These are phyloP conservation scores for Polietes domitor DNA, from an alignment of 2,888 invertebrate genomes.

Conservation along the genomic window DNA sequence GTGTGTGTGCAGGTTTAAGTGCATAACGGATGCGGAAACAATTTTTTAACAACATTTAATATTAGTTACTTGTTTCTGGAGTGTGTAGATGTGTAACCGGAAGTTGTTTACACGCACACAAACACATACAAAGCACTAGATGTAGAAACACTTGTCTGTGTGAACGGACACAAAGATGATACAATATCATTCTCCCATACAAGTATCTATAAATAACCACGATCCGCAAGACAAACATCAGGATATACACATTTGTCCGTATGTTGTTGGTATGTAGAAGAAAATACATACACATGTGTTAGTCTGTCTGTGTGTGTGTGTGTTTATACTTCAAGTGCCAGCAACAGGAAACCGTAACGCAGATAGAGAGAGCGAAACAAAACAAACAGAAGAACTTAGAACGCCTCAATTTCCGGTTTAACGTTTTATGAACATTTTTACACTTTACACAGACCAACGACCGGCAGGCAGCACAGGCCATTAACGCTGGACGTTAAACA, in stretches of 20 bases:
- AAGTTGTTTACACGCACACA: conserved; percentile 59
- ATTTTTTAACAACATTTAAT: conserved; percentile 65
- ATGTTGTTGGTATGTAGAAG: too few relatives aligned
- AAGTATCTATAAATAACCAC: conserved; percentile 47
- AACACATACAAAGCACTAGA: conserved; percentile 3
- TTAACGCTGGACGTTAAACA: conserved; percentile 32
- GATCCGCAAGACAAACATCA: conserved; percentile 44
- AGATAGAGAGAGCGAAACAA: neutral
- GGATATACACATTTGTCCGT: too few relatives aligned
- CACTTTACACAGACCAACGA: conserved; percentile 1
- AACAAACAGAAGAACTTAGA: conserved; percentile 44
- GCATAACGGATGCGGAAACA: conserved; percentile 68
- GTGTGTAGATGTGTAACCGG: conserved; percentile 48
- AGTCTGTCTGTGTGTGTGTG: neutral
- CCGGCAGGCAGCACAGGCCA: conserved; percentile 19
- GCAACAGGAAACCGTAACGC: neutral
- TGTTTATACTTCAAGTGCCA: neutral
- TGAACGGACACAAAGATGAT: conserved; percentile 16
- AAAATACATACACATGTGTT: neutral
- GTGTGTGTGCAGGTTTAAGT: conserved; percentile 65
- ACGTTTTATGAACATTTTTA: conserved; percentile 29
- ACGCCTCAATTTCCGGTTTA: conserved; percentile 64
- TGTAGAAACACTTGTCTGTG: conserved; percentile 32
- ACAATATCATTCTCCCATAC: conserved; percentile 34
- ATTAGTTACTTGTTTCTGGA: conserved; percentile 34